A percentile compares a stretch with the other conserved stretches of the same genome.
Evolutionary conservation across 92 coral and sea anemone species (phyloP).

Genomic region (Porites evermanni): DNA sequence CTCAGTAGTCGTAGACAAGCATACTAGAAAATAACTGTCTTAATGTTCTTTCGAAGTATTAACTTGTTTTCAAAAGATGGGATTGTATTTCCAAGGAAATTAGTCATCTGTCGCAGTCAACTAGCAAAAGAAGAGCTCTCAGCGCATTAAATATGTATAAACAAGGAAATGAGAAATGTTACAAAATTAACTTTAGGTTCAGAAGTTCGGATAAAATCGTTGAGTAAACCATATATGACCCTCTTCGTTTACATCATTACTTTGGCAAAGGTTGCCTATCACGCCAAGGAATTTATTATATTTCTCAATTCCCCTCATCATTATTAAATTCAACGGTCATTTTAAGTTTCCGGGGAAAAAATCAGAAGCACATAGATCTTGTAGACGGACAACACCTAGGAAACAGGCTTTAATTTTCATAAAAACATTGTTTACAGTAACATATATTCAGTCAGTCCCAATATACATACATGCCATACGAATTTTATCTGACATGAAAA

Average conservation of each 20-base stretch:
- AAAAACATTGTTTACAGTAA: constrained; percentile 11
- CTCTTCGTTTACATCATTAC: too few relatives aligned
- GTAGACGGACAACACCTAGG: too few relatives aligned
- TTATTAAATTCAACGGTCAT: too few relatives aligned
- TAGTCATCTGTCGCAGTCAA: too few relatives aligned
- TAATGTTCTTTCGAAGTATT: neutral
- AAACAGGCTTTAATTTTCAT: neutral
- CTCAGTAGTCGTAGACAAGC: neutral
- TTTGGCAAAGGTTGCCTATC: neutral
- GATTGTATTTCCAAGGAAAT: too few relatives aligned
- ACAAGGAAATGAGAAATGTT: neutral
- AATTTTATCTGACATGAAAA: constrained; percentile 20
- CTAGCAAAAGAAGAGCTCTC: too few relatives aligned
- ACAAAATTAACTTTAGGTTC: neutral
- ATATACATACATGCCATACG: constrained; percentile 1
- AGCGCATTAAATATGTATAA: neutral
- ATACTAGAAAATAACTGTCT: neutral
- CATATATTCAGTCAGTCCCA: constrained; percentile 11
- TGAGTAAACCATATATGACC: neutral
- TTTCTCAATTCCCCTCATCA: too few relatives aligned
- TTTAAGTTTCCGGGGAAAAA: too few relatives aligned
- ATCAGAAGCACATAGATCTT: too few relatives aligned
- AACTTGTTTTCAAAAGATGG: neutral
- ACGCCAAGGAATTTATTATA: too few relatives aligned
- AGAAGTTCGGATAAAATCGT: neutral